These are phyloP conservation scores for Timema podura DNA, from an alignment of 2,888 invertebrate species.

Conservation along the genomic window DNA sequence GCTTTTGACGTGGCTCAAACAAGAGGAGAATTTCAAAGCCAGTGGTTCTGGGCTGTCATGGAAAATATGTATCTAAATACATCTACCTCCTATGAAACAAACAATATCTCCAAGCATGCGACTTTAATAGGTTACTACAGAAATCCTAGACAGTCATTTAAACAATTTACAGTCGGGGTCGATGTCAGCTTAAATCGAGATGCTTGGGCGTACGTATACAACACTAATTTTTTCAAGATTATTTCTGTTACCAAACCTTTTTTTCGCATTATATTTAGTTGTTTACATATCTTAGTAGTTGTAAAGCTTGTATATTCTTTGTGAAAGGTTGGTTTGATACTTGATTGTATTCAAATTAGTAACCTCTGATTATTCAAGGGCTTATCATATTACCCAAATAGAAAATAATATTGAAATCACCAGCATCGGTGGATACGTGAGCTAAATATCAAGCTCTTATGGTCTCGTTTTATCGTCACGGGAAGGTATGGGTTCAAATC, in stretches of 20 bases:
- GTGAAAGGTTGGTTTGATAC: background rate
- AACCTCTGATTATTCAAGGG: too few relatives aligned
- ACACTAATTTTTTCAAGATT: too few relatives aligned
- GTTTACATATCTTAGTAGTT: background rate
- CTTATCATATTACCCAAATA: too few relatives aligned
- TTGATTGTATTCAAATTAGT: too few relatives aligned
- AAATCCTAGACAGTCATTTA: slow-evolving; percentile 52
- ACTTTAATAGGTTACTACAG: slow-evolving; percentile 49
- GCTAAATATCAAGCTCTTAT: too few relatives aligned
- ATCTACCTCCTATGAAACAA: slow-evolving; percentile 46
- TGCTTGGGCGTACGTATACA: slow-evolving; percentile 46
- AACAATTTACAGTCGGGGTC: slow-evolving; percentile 50
- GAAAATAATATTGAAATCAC: too few relatives aligned
- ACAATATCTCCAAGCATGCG: slow-evolving; percentile 45
- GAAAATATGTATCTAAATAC: slow-evolving; percentile 51
- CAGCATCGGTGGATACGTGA: too few relatives aligned
- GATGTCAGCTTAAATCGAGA: slow-evolving; percentile 53
- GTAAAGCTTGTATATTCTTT: background rate
- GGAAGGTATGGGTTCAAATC: too few relatives aligned
- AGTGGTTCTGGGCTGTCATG: slow-evolving; percentile 53
- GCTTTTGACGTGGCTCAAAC: slow-evolving; percentile 47
- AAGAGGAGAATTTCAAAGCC: slow-evolving; percentile 45
- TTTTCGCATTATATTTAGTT: background rate
- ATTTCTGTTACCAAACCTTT: too few relatives aligned
- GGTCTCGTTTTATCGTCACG: too few relatives aligned